Evolutionary conservation across 2,888 invertebrate genomes (phyloP), one percentile per base, ranked within the genome.

Genomic region (Cancer borealis): DNA sequence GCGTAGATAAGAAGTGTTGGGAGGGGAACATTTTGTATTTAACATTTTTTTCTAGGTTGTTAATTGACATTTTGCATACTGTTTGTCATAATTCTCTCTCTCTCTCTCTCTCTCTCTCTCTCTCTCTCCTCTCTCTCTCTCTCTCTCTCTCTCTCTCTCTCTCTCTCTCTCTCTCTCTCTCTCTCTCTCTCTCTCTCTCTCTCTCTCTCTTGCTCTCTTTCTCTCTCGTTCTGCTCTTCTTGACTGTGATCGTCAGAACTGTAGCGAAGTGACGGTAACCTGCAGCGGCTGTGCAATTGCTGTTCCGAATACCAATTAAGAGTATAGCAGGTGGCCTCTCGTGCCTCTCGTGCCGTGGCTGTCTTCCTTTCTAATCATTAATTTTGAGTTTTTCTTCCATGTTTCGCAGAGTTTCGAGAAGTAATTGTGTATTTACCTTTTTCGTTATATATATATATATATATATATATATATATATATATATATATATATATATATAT

Each of bases 211-310:
- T 26, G 2, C 66, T 73, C 39, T 45, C 45, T 60, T 12, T 92
- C 45, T 92, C 79, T 39, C 46, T 46, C 73, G 73, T 26, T 92
- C 73, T 66, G 45, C 73, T 45, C 14, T 21, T 91, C 39, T 54
- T 47, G 66, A 8, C 79, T 46, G 46, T 73, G 66, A 45, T 47
- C 73, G 21, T 17, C 92, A 66, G n/a, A n/a, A n/a, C 30, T 26
- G 79, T 26, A 84, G 39, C 84, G 46, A 73, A 46, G 45, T 92
- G 92, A 92, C 84, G 47, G 92, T 92, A 92, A 92, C 73, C 92
- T 92, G 92, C 92, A 92, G 73, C 84, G 92, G 92, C 92, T 92
- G 79, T 92, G 79, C 92, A 92, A 92, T 92, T 84, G 92, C 47
- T 79, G 92, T 45, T 30, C 92, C 39, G 92, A 92, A 92, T 92